Conservation (phyloP, 2,113 vertebrate species). For the Gymnogyps californianus region DNA sequence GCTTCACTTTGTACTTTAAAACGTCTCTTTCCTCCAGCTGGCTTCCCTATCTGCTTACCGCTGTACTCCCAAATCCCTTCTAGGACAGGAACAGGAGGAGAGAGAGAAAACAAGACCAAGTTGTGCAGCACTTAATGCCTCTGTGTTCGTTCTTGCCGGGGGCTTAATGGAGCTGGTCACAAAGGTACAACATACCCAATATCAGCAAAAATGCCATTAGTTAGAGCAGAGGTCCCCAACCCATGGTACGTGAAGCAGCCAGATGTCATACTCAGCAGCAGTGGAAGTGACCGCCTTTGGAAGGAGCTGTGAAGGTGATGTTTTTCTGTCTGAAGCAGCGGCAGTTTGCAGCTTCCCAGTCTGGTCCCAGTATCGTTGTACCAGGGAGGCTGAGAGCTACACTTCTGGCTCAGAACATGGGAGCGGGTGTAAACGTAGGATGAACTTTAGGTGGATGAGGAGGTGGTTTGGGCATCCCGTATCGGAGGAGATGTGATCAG, state of each 20-base stretch:
- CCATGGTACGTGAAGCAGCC: background rate
- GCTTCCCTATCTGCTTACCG: background rate
- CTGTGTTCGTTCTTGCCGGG: background rate
- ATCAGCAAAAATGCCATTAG: background rate
- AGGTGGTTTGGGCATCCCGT: background rate
- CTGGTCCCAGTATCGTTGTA: background rate
- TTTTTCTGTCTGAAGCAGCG: background rate
- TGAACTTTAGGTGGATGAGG: background rate
- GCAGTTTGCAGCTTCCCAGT: background rate
- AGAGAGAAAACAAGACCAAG: background rate
- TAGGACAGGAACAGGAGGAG: background rate
- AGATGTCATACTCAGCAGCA: background rate
- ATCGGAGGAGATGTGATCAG: background rate
- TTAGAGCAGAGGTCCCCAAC: background rate
- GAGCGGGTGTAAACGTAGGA: fast-evolving
- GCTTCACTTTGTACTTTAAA: background rate
- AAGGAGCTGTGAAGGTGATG: background rate
- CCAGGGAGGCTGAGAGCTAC: background rate
- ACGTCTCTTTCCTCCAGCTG: background rate
- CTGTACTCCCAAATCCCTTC: background rate
- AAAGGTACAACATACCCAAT: background rate
- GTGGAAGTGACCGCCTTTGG: background rate
- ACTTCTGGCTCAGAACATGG: background rate
- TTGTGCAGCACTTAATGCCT: background rate
- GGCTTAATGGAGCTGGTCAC: background rate